Conservation (phyloP, 2,113 vertebrate genomes). For the Taurulus bubalis region DNA sequence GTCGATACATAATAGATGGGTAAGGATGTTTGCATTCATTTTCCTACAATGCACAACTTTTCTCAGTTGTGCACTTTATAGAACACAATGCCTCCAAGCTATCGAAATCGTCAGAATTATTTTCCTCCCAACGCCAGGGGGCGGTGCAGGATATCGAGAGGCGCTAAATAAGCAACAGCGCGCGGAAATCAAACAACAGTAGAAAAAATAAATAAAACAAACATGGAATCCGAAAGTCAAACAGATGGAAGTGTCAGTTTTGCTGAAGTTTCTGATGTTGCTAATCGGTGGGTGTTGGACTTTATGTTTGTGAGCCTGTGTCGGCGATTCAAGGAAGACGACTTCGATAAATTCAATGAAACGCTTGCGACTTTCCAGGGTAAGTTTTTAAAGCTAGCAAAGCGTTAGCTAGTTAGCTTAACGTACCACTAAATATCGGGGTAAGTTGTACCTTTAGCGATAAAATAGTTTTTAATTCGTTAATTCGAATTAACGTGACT, state of each 20-base stretch:
- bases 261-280: constrained; percentile 41
- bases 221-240: constrained; percentile 19
- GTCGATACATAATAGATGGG: background rate
- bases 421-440: too few relatives aligned
- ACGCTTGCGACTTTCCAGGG: constrained; percentile 67
- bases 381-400: constrained; percentile 43
- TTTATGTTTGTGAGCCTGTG: constrained; percentile 77
- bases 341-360: constrained; percentile 64
- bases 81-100: background rate
- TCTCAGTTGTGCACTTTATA: background rate
- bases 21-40: background rate
- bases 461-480: too few relatives aligned
- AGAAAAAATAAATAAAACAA: background rate
- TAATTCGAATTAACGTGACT: too few relatives aligned
- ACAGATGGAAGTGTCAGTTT: constrained; percentile 9
- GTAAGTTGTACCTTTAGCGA: too few relatives aligned
- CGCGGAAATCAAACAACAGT: constrained; percentile 37
- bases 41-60: background rate
- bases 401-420: background rate
- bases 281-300: constrained; percentile 76
- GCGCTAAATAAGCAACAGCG: background rate
- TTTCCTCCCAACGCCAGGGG: constrained; percentile 30
- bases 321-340: constrained; percentile 69
- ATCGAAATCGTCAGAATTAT: background rate
- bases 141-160: background rate